A percentile compares a stretch with the other conserved stretches of the same genome.
Conservation (phyloP, 2,888 invertebrate genomes). For the Eilema griseolum region DNA sequence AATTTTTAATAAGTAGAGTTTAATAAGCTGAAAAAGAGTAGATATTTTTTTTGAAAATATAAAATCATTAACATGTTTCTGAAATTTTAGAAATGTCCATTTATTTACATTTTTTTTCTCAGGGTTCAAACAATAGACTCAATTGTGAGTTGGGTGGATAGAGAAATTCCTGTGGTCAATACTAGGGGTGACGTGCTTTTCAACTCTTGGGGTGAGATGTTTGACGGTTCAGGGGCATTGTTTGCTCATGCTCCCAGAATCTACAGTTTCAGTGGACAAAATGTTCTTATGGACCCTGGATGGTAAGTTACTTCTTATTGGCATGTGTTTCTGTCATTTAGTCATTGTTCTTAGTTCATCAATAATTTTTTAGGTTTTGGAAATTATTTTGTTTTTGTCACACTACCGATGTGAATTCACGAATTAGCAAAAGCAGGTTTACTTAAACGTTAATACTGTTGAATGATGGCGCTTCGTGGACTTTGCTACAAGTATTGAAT, state of each 20-base stretch:
- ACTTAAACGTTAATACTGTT: too few species aligned
- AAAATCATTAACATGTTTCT: neutral
- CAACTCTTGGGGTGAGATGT: slow-evolving; percentile 97
- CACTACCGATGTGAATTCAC: too few species aligned
- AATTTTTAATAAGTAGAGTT: neutral
- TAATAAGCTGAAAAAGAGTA: neutral
- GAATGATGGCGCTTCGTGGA: too few species aligned
- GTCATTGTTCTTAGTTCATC: too few species aligned
- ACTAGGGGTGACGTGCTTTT: slow-evolving; percentile 96
- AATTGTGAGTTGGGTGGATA: slow-evolving; percentile 95
- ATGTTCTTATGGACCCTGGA: slow-evolving; percentile 94
- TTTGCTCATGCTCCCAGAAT: slow-evolving; percentile 95
- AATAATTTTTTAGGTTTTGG: too few species aligned
- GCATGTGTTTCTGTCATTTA: neutral
- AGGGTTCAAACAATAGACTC: slow-evolving; percentile 97
- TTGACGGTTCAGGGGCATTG: slow-evolving; percentile 94
- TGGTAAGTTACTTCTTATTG: slow-evolving; percentile 88
- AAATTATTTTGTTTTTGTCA: too few species aligned
- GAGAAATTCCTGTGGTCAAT: slow-evolving; percentile 96
- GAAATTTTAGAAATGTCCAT: neutral
- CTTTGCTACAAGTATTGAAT: too few species aligned
- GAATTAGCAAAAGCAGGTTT: too few species aligned
- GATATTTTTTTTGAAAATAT: neutral
- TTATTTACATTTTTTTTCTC: slow-evolving; percentile 19
- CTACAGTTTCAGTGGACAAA: slow-evolving; percentile 97